phyloP scores from a whole-genome alignment of 2,797 vertebrate species.

The Sebastes taczanowskii region DNA sequence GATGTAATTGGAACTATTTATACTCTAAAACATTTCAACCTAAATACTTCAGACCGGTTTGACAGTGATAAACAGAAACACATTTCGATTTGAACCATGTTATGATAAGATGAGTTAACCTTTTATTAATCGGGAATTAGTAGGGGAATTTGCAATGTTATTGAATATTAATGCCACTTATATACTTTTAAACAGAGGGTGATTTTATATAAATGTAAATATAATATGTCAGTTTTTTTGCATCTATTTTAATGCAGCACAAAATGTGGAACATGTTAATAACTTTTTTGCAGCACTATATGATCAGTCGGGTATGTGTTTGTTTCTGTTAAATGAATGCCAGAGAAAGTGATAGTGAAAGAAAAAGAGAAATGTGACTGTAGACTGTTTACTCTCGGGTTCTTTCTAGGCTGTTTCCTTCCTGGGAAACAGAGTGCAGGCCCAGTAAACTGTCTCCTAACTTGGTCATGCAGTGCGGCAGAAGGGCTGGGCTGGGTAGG shows the following conservation, averaged over 20 bases:
- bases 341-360: constrained; percentile 2
- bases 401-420: constrained; percentile 53
- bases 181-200: too few relatives aligned
- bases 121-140: too few relatives aligned
- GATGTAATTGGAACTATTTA: too few relatives aligned
- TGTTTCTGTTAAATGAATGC: not conserved
- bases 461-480: constrained; percentile 83
- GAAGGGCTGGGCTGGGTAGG: constrained; percentile 62
- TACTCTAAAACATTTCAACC: too few relatives aligned
- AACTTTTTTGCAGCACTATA: not conserved
- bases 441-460: constrained; percentile 85
- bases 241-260: not conserved
- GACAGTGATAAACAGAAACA: too few relatives aligned
- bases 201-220: too few relatives aligned
- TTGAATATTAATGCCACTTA: too few relatives aligned
- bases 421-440: constrained; percentile 67
- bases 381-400: constrained; percentile 50
- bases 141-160: too few relatives aligned
- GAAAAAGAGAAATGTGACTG: not conserved
- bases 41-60: too few relatives aligned
- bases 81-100: too few relatives aligned
- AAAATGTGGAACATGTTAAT: not conserved
- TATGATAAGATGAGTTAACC: too few relatives aligned
- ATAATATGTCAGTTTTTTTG: too few relatives aligned
- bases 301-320: not conserved